Conservation (phyloP, 2,888 invertebrate genomes). For the Encarsia formosa region DNA sequence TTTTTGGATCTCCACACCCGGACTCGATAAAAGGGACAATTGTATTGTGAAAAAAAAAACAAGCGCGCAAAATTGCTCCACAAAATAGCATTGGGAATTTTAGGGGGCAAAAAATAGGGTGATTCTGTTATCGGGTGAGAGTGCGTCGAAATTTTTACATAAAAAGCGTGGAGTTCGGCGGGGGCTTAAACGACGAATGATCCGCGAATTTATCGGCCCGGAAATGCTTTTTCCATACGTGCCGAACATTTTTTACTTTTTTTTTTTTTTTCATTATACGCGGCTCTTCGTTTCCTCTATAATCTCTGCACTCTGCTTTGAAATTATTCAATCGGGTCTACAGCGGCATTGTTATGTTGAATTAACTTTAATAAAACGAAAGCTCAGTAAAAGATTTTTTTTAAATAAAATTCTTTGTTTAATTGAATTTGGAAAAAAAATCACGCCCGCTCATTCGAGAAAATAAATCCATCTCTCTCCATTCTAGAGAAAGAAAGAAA, state of each 20-base stretch:
- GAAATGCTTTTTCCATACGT: slow-evolving; percentile 12
- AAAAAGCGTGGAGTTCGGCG: slow-evolving; percentile 3
- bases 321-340: slow-evolving; percentile 19
- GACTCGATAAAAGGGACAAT: slow-evolving; percentile 3
- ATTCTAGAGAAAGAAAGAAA: no score
- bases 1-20: not conserved
- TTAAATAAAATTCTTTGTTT: no score
- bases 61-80: not conserved
- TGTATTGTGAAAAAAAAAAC: not conserved
- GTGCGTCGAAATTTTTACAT: slow-evolving; percentile 13
- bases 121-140: slow-evolving; percentile 3
- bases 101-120: no score
- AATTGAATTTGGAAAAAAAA: no score
- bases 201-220: slow-evolving; percentile 20
- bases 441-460: no score
- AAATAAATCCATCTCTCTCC: no score
- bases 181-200: slow-evolving; percentile 16
- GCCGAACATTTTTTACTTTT: not conserved
- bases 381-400: no score
- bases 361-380: slow-evolving; percentile 16
- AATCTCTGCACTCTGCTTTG: slow-evolving; percentile 20
- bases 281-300: no score
- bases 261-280: slow-evolving; percentile 18
- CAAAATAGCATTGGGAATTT: no score
- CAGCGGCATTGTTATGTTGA: slow-evolving; percentile 11